These are phyloP conservation scores for Agapornis roseicollis DNA, from an alignment of 2,113 vertebrate genomes.

Conservation along the genomic window DNA sequence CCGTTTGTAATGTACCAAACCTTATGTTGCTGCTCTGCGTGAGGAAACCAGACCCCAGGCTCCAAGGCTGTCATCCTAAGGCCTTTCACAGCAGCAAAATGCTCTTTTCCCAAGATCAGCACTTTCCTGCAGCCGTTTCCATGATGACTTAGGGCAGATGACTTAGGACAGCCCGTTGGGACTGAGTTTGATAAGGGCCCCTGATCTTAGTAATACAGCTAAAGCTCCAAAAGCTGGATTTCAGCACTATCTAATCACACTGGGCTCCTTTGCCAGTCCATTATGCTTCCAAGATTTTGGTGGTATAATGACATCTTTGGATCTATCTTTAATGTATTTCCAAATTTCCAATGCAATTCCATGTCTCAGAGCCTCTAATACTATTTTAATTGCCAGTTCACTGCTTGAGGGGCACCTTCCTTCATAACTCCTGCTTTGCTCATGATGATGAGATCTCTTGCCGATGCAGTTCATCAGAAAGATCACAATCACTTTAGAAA, in stretches of 20 bases:
- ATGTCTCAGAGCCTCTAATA: background rate
- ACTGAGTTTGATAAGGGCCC: background rate
- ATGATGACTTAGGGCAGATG: background rate
- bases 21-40: background rate
- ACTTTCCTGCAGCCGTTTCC: slow-evolving; percentile 10
- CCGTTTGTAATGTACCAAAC: background rate
- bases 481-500: slow-evolving; percentile 59
- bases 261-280: background rate
- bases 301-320: slow-evolving; percentile 42
- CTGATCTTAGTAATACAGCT: background rate
- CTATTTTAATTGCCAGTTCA: background rate
- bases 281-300: slow-evolving; percentile 17
- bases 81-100: background rate
- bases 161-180: background rate
- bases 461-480: slow-evolving; percentile 63
- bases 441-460: slow-evolving; percentile 43
- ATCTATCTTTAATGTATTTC: background rate
- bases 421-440: slow-evolving; percentile 24
- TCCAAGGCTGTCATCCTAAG: background rate
- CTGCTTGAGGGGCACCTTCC: background rate
- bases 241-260: slow-evolving; percentile 23
- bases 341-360: background rate
- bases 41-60: background rate
- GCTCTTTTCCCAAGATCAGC: slow-evolving; percentile 11
- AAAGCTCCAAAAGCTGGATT: slow-evolving; percentile 37